A percentile compares a stretch with the other conserved stretches of the same genome.
Conservation (phyloP, 2,888 invertebrate species). For the Aphodius sticticus region DNA sequence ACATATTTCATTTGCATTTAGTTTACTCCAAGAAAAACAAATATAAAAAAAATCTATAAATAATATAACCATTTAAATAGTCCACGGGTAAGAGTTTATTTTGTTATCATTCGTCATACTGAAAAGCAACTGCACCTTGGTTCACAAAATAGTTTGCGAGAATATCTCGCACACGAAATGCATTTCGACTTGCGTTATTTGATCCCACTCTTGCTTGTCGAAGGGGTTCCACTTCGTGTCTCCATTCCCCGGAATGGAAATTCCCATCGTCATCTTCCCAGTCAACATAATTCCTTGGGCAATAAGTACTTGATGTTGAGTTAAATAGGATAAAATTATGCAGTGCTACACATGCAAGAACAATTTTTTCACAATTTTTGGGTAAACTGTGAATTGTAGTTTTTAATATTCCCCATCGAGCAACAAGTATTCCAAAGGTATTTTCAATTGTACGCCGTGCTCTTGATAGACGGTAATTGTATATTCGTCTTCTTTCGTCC, state of each 20-base stretch:
- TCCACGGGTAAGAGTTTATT: background rate
- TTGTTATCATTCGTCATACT: constrained; percentile 4
- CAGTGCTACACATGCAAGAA: constrained; percentile 19
- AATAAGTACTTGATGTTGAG: constrained; percentile 11
- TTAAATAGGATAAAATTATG: constrained; percentile 28
- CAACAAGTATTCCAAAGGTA: constrained; percentile 26
- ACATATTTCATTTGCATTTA: background rate
- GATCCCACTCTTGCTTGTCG: constrained; percentile 23
- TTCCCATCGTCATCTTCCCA: constrained; percentile 25
- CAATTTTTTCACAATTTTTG: constrained; percentile 26
- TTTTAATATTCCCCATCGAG: constrained; percentile 23
- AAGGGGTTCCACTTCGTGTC: constrained; percentile 18
- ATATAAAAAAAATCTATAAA: background rate
- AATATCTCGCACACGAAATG: constrained; percentile 20
- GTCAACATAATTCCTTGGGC: constrained; percentile 22
- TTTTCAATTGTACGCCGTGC: constrained; percentile 26
- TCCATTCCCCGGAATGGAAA: constrained; percentile 25
- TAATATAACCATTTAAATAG: background rate
- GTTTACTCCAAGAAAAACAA: background rate
- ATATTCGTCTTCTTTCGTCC: constrained; percentile 21
- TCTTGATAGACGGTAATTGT: constrained; percentile 27
- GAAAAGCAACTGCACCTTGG: constrained; percentile 7
- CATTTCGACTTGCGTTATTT: constrained; percentile 23
- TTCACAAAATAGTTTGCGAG: constrained; percentile 25
- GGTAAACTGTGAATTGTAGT: constrained; percentile 13